These are phyloP conservation scores for Bombyx mandarina DNA, from an alignment of 1,140 invertebrate genomes.

Conservation along the genomic window DNA sequence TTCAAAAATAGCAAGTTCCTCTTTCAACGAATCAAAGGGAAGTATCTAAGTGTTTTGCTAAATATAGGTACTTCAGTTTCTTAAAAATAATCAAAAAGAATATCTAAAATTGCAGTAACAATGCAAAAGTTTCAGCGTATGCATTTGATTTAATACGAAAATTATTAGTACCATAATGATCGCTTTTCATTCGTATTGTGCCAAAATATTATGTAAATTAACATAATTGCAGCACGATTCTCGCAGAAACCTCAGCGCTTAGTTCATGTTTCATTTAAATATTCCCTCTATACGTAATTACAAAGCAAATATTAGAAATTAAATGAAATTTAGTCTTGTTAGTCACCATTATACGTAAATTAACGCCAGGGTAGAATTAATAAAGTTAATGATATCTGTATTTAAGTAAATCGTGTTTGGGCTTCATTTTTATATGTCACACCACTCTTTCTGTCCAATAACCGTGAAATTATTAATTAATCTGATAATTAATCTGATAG, in stretches of 20 bases:
- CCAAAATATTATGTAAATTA: slow-evolving; percentile 49
- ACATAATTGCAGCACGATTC: slow-evolving; percentile 18
- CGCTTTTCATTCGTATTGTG: slow-evolving; percentile 54
- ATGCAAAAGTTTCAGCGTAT: too few relatives aligned
- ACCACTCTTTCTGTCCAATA: slow-evolving; percentile 62
- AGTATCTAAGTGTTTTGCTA: too few relatives aligned
- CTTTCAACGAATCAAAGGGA: slow-evolving; percentile 8
- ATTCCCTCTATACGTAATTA: slow-evolving; percentile 41
- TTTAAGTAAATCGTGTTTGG: slow-evolving; percentile 37
- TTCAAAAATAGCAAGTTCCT: slow-evolving; percentile 12
- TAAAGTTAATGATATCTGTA: slow-evolving; percentile 54
- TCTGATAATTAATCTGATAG: slow-evolving; percentile 23
- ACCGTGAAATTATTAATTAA: slow-evolving; percentile 38
- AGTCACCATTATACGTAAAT: slow-evolving; percentile 72
- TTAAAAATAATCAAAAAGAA: too few relatives aligned
- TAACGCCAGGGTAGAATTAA: slow-evolving; percentile 71
- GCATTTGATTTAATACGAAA: too few relatives aligned
- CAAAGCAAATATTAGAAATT: slow-evolving; percentile 50
- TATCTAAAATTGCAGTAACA: too few relatives aligned
- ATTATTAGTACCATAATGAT: neutral
- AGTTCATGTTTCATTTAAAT: slow-evolving; percentile 7
- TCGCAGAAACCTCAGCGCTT: slow-evolving; percentile 9
- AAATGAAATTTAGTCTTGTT: slow-evolving; percentile 56
- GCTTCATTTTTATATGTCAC: slow-evolving; percentile 58
- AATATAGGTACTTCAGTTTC: too few relatives aligned